These are phyloP conservation scores for Ceriagrion tenellum DNA, from an alignment of 2,888 invertebrate genomes.

Conservation along the genomic window DNA sequence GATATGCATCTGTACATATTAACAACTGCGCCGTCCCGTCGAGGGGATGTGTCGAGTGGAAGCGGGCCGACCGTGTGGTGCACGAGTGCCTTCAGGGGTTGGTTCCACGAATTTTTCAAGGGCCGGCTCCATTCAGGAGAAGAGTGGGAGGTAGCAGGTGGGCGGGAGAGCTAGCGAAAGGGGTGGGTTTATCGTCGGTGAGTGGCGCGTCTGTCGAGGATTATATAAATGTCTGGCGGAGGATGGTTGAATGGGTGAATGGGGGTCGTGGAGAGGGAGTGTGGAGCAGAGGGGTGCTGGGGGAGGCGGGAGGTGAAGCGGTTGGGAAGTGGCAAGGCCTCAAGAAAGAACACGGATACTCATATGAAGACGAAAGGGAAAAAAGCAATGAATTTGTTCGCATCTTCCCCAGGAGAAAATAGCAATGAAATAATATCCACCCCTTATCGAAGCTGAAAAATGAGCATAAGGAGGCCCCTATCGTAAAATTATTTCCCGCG, in stretches of 20 bases:
- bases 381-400: background rate
- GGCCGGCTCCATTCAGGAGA: background rate
- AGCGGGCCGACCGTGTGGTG: too few relatives aligned
- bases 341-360: background rate
- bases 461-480: too few relatives aligned
- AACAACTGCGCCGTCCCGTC: background rate
- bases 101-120: background rate
- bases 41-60: too few relatives aligned
- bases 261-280: background rate
- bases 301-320: background rate
- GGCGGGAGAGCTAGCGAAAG: background rate
- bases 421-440: too few relatives aligned
- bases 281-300: background rate
- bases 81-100: conserved; percentile 8
- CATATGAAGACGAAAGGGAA: background rate
- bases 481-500: too few relatives aligned
- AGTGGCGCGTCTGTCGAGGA: background rate
- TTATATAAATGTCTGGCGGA: conserved; percentile 1
- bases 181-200: background rate
- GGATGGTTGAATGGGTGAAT: too few relatives aligned
- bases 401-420: too few relatives aligned
- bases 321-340: background rate
- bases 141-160: background rate
- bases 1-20: background rate
- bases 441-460: too few relatives aligned